Evolutionary conservation across 2,888 invertebrate species (phyloP), one percentile per base, ranked within the genome.

Genomic region (Holacanthella duospinosa): DNA sequence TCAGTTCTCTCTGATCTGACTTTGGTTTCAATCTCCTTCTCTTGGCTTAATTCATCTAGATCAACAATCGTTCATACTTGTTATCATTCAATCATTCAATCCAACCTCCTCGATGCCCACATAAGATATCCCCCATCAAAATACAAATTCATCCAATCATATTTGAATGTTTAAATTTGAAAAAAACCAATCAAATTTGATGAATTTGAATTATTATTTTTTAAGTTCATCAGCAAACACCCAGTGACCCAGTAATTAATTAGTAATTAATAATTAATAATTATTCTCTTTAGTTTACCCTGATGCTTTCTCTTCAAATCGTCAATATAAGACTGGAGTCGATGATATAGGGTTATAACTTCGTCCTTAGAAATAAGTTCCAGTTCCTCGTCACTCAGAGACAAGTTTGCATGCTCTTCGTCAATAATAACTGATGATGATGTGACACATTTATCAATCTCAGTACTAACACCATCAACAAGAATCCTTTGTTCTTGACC

Each of bases 1-100:
- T 95, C 95, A 63, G 84, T 82, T 76, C 87, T 86, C 77, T 92
- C 91, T 74, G 86, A 85, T 75, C 86, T 86, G 75, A 87, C 81
- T 76, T 87, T 86, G 74, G 88, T 87, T 79, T 88, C 88, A 74
- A 86, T 82, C 78, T 89, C 86, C 79, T 85, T 85, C 76, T 86
- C 80, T 76, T 84, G 84, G 77, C 82, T 81, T 78, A 86, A 77
- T 77, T 86, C 86, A 77, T 85, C 87, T 87, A 78, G 73, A 81
- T 82, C 74, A 72, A 64, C n/a, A n/a, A n/a, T n/a, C n/a, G n/a
- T n/a, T n/a, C n/a, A n/a, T n/a, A n/a, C n/a, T n/a, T 64, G 60
- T n/a, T n/a, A n/a, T n/a, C n/a, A n/a, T n/a, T n/a, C n/a, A n/a
- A n/a, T n/a, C n/a, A n/a, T n/a, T n/a, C n/a, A n/a, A n/a, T n/a